Evolutionary conservation across 2,797 vertebrate species (phyloP).

Genomic region (Avahi laniger): DNA sequence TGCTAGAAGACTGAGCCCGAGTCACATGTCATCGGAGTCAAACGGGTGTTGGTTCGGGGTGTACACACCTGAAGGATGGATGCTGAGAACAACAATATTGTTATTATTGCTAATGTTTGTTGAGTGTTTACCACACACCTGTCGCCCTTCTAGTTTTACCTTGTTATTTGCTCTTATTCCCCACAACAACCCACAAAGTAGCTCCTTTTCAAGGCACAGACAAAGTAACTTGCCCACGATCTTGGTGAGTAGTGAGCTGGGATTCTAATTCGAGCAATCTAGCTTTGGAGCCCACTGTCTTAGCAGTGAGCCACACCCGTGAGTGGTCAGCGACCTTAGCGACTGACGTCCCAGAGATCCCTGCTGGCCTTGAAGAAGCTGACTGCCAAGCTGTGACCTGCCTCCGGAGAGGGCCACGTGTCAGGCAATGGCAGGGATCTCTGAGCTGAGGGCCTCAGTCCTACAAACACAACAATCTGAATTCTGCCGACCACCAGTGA

Average conservation of each 20-base stretch:
- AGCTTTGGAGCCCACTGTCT: background rate
- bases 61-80: no score
- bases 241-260: background rate
- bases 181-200: background rate
- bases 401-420: background rate
- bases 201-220: background rate
- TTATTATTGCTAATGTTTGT: background rate
- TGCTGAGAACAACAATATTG: background rate
- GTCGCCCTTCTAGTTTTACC: background rate
- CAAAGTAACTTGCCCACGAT: no score
- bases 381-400: background rate
- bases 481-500: background rate
- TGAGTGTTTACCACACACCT: no score
- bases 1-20: background rate
- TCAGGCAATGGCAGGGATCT: background rate
- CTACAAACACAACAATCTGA: background rate
- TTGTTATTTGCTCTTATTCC: background rate
- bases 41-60: background rate
- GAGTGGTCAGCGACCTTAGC: background rate
- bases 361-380: background rate
- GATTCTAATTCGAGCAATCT: background rate
- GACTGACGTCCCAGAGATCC: background rate
- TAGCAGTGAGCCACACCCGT: background rate
- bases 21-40: background rate
- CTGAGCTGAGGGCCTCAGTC: background rate